phyloP scores from a whole-genome alignment of 2,888 invertebrate species.

The Phortica okadai region DNA sequence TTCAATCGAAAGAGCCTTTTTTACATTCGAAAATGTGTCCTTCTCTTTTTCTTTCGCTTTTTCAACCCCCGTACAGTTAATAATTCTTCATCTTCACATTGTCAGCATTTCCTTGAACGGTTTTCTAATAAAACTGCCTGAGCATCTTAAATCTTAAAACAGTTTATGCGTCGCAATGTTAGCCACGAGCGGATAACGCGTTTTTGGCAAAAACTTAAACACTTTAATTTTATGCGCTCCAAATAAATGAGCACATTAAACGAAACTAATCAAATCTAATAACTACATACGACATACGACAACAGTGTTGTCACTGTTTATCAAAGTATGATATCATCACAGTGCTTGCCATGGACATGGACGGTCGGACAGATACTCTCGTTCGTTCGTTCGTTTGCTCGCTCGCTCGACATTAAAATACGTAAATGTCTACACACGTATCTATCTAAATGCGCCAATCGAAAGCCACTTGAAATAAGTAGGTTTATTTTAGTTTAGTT shows the following conservation, averaged over 20 bases:
- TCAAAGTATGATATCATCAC: constrained; percentile 52
- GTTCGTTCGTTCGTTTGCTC: background rate
- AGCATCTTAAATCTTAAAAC: no score
- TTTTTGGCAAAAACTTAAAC: background rate
- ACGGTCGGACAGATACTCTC: background rate
- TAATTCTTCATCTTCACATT: no score
- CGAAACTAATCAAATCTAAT: constrained; percentile 32
- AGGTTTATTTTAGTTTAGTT: constrained; percentile 16
- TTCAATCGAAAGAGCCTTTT: background rate
- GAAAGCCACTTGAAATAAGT: constrained; percentile 19
- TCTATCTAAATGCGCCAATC: constrained; percentile 19
- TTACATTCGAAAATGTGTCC: no score
- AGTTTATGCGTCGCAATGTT: background rate
- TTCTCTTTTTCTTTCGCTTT: no score
- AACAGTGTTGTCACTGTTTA: constrained; percentile 5
- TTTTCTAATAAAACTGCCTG: no score
- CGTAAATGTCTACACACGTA: background rate
- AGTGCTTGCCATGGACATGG: background rate
- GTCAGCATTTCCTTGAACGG: no score
- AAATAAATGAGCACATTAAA: constrained; percentile 25
- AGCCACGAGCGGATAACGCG: background rate
- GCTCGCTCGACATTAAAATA: background rate
- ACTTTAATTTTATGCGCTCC: constrained; percentile 9
- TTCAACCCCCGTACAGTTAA: no score
- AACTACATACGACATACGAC: constrained; percentile 1